These are phyloP conservation scores for Pseudorasbora parva DNA, from an alignment of 2,113 vertebrate genomes.

Conservation along the genomic window DNA sequence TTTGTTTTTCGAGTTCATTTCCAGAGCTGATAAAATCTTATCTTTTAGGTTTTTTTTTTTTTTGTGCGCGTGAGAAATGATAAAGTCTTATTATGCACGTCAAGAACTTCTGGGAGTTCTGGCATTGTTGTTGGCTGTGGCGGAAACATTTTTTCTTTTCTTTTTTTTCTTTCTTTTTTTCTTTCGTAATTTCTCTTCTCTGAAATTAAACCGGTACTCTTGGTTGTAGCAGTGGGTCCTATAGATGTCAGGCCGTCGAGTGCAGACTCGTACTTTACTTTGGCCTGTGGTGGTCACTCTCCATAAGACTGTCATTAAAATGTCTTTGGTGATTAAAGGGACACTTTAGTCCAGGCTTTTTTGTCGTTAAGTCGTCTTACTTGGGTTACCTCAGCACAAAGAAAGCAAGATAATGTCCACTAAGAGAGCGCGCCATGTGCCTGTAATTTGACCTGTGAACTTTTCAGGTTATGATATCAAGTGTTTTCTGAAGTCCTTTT, in stretches of 20 bases:
- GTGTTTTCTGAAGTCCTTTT: constrained; percentile 11
- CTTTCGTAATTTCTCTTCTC: constrained; percentile 15
- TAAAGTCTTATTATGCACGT: neutral
- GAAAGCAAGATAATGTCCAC: constrained; percentile 44
- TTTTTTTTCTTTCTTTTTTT: neutral
- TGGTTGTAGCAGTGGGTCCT: constrained; percentile 30
- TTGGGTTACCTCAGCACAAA: constrained; percentile 49
- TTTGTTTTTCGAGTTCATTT: neutral
- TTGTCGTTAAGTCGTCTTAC: constrained; percentile 58
- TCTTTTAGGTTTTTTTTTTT: neutral
- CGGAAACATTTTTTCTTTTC: neutral
- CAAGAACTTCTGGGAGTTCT: constrained; percentile 17
- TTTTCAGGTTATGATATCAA: constrained; percentile 24
- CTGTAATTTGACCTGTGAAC: constrained; percentile 24
- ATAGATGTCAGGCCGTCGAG: constrained; percentile 49
- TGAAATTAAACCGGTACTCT: neutral
- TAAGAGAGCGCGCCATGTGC: constrained; percentile 32
- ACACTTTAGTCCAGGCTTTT: constrained; percentile 46
- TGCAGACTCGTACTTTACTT: constrained; percentile 35
- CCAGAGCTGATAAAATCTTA: constrained; percentile 7
- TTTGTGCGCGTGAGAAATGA: neutral
- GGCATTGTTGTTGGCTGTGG: neutral
- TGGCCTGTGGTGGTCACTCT: constrained; percentile 42
- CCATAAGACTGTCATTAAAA: constrained; percentile 48
- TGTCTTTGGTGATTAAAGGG: constrained; percentile 54